Evolutionary conservation across 2,888 invertebrate species (phyloP).

Genomic region (Melanargia galathea): DNA sequence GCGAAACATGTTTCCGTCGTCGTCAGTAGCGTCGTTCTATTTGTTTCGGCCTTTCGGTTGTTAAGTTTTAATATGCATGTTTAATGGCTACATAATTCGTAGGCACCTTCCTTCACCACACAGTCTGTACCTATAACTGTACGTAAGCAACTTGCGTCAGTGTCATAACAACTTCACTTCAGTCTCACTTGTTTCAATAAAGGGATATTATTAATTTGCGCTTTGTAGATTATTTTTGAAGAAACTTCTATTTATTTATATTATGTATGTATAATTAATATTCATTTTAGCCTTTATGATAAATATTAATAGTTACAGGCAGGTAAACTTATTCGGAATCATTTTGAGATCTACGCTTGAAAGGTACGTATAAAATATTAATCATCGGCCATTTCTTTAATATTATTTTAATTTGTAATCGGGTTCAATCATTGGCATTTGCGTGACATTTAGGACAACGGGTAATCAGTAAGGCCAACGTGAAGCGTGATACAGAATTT

Average conservation of each 20-base stretch:
- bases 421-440: conserved; percentile 62
- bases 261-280: background rate
- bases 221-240: background rate
- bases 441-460: conserved; percentile 64
- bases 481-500: conserved; percentile 23
- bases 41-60: too few relatives aligned
- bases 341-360: too few relatives aligned
- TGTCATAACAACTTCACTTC: conserved; percentile 5
- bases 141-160: conserved; percentile 33
- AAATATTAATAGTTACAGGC: too few relatives aligned
- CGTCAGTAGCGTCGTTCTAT: too few relatives aligned
- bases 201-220: conserved; percentile 9
- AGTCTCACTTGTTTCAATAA: conserved; percentile 39
- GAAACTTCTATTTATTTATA: background rate
- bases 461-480: conserved; percentile 47
- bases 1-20: too few relatives aligned
- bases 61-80: background rate
- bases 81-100: too few relatives aligned
- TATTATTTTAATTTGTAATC: conserved; percentile 31
- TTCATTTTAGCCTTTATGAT: background rate
- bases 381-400: conserved; percentile 5
- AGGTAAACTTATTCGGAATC: too few relatives aligned
- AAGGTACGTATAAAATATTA: too few relatives aligned
- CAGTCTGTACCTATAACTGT: conserved; percentile 1
- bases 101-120: conserved; percentile 1